Conservation (phyloP, 2,888 invertebrate genomes). For the Nephrotoma appendiculata region DNA sequence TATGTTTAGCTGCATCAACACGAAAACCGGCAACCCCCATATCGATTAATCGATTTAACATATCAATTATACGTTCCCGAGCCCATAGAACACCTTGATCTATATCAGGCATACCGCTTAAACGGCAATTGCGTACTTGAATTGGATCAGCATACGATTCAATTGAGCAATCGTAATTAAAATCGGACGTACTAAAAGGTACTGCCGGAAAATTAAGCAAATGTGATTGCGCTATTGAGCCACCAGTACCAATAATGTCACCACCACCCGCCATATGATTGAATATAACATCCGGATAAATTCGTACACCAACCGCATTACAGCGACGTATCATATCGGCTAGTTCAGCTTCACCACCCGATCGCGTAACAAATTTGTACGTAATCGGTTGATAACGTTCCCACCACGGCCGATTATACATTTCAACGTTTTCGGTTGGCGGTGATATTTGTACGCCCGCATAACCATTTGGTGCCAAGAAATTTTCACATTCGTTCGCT, state of each 20-base stretch:
- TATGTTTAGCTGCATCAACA: slow-evolving; percentile 38
- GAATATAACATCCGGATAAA: slow-evolving; percentile 65
- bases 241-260: slow-evolving; percentile 15
- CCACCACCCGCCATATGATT: slow-evolving; percentile 60
- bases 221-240: slow-evolving; percentile 34
- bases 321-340: slow-evolving; percentile 59
- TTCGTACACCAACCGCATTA: slow-evolving; percentile 58
- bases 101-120: slow-evolving; percentile 36
- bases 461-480: slow-evolving; percentile 56
- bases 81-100: slow-evolving; percentile 36
- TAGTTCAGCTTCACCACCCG: slow-evolving; percentile 56
- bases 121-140: slow-evolving; percentile 32
- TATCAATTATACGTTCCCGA: slow-evolving; percentile 32
- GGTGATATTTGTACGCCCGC: slow-evolving; percentile 66
- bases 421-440: slow-evolving; percentile 49
- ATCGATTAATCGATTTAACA: slow-evolving; percentile 35
- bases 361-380: slow-evolving; percentile 53
- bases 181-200: slow-evolving; percentile 40
- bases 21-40: slow-evolving; percentile 41
- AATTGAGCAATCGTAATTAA: slow-evolving; percentile 35
- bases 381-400: slow-evolving; percentile 75
- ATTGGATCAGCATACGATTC: slow-evolving; percentile 36
- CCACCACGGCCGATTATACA: slow-evolving; percentile 59
- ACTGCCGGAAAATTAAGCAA: slow-evolving; percentile 37
- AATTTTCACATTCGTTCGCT: slow-evolving; percentile 63